A percentile compares a stretch with the other conserved stretches of the same genome.
Evolutionary conservation across 1,140 invertebrate genomes (phyloP).

Genomic region (Drosophila elegans): DNA sequence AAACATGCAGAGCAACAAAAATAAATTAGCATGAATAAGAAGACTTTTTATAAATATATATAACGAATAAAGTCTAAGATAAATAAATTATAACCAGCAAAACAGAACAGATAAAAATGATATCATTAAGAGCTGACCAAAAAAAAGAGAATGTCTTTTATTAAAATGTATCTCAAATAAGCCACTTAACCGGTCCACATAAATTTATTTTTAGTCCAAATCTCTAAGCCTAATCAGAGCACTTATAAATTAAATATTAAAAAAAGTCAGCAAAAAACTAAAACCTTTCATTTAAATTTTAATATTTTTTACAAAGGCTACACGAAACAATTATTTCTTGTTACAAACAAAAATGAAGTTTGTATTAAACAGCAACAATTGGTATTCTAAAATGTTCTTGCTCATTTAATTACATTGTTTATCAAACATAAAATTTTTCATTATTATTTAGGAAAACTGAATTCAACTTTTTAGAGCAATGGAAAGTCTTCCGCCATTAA

Average conservation of each 20-base stretch:
- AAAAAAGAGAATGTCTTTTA: neutral
- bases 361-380: conserved; percentile 31
- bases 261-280: neutral
- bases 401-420: conserved; percentile 49
- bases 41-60: too few relatives aligned
- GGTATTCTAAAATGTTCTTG: conserved; percentile 33
- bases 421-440: conserved; percentile 9
- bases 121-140: neutral
- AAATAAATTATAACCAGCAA: too few relatives aligned
- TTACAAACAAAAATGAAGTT: neutral
- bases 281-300: conserved; percentile 17
- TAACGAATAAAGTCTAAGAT: too few relatives aligned
- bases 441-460: neutral
- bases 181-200: neutral
- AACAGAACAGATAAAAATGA: too few relatives aligned
- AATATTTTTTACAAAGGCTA: neutral
- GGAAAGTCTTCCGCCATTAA: conserved; percentile 1
- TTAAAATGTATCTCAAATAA: neutral
- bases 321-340: too few relatives aligned
- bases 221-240: conserved; percentile 5
- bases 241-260: conserved; percentile 2
- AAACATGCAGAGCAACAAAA: too few relatives aligned
- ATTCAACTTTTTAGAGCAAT: neutral
- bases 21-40: too few relatives aligned
- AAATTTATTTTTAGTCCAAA: neutral